Evolutionary conservation across 2,888 invertebrate species (phyloP), one percentile per base, ranked within the genome.

Genomic region (Clistopyga incitator): DNA sequence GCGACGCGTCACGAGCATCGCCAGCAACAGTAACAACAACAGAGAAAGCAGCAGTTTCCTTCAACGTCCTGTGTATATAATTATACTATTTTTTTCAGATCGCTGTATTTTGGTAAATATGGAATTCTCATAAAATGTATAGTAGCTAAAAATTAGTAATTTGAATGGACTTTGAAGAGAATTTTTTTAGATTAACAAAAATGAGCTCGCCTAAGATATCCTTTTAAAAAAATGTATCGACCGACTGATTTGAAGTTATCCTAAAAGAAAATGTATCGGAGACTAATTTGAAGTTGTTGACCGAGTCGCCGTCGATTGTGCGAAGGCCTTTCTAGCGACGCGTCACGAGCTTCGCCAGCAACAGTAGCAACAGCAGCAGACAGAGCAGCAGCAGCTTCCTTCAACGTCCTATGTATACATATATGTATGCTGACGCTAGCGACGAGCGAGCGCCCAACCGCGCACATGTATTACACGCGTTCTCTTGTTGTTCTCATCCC

Each of bases 401-500:
- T 45, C 47, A 15, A n/a, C 67, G 29, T 50, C 10, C 50, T 71
- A 20, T 25, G 15, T 71, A 71, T 38, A 38, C 10, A 3, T 29
- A 4, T 29, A 29, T 29, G 4, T 4, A 29, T 45, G 42, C 38
- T 29, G 59, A 20, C 54, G 23, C 23, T 23, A 42, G 67, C 29
- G 59, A 23, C 29, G 29, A 29, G 29, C 3, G 50, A n/a, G 15
- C 59, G 64, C 64, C 76, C 11, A 20, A 64, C 20, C 71, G 50
- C 13, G 4, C 6, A 25, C 23, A 34, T 42, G 56, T 54, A 59
- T 71, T 67, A 65, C 70, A 23, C 59, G 65, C 65, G 64, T 64
- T 38, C 64, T 82, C 79, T 47, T 64, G 61, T 70, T 78, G 47
- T 78, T 80, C 72, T 42, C 78, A 82, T 67, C 52, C 67, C 23